Evolutionary conservation across 2,797 vertebrate species (phyloP), one percentile per base, ranked within the genome.

Genomic region (Trachurus trachurus): DNA sequence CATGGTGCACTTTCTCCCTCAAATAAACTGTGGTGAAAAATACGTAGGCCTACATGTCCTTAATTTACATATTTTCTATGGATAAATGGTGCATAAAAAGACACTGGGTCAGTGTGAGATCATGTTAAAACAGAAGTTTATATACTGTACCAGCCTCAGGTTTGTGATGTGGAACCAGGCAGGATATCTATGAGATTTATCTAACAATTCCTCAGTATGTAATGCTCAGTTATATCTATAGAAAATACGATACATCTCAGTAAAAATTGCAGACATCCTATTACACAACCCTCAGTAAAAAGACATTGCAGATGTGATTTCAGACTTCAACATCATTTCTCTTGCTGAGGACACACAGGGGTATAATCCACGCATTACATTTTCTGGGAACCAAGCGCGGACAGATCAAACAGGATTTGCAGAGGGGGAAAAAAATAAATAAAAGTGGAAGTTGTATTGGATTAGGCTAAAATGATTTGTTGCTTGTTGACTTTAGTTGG

Each of bases 381-480:
- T 87, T 90, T 86, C 85, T 83, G 68, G 74, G 89, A 90, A 85
- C 45, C 16, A 31, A 81, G 56, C 74, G 7, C 6, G 12, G 49
- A 82, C 71, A 78, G 86, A 91, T 90, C 70, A 83, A 88, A 84
- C 59, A 73, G 87, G 87, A 92, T 92, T 93, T 92, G n/a, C 44
- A 42, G 61, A 45, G 45, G 0, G 4, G 1, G 2, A 56, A 71
- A 72, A 72, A 34, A 71, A 69, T 58, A 42, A 70, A 70, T 70
- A 19, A 80, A 83, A 44, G 61, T 72, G 61, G 78, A 84, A 80
- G 70, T 83, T 90, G 74, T 74, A 81, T 89, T 76, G 63, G 83
- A 87, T 87, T 90, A 77, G 44, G 22, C 29, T 66, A 37, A 74
- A 77, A 82, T 71, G 40, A 85, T 87, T 82, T 87, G 42, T 70